Conservation (phyloP, 2,113 vertebrate genomes). For the Hipposideros armiger region DNA sequence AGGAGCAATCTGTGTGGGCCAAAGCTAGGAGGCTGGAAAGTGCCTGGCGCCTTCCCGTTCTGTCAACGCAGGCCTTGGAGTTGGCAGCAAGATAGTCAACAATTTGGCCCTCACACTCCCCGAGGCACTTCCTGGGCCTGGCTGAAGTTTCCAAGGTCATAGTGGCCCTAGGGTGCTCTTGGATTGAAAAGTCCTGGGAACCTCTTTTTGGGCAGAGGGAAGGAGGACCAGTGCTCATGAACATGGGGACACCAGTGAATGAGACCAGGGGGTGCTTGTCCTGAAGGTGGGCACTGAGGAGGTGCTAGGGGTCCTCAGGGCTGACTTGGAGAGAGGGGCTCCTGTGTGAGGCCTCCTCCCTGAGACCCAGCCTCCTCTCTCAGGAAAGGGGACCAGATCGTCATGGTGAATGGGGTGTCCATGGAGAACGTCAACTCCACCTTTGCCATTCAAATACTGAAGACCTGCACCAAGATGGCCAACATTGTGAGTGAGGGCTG, state of each 20-base stretch:
- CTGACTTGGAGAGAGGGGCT: no score
- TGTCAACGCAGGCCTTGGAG: background rate
- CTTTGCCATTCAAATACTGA: constrained; percentile 94
- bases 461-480: constrained; percentile 90
- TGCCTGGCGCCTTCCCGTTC: background rate
- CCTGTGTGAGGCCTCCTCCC: no score
- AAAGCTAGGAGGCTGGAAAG: background rate
- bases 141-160: background rate
- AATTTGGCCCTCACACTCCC: background rate
- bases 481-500: constrained; percentile 92
- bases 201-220: background rate
- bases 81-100: background rate
- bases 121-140: background rate
- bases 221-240: background rate
- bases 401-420: constrained; percentile 97
- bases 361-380: background rate
- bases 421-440: constrained; percentile 93
- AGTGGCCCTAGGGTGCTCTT: background rate
- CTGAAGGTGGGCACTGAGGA: background rate
- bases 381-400: constrained; percentile 94
- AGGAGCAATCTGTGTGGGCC: background rate
- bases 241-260: background rate
- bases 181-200: background rate
- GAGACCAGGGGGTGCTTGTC: background rate
- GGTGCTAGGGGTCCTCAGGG: background rate